Evolutionary conservation across 2,888 invertebrate genomes (phyloP), one percentile per base, ranked within the genome.

Genomic region (Agrochola circellaris): DNA sequence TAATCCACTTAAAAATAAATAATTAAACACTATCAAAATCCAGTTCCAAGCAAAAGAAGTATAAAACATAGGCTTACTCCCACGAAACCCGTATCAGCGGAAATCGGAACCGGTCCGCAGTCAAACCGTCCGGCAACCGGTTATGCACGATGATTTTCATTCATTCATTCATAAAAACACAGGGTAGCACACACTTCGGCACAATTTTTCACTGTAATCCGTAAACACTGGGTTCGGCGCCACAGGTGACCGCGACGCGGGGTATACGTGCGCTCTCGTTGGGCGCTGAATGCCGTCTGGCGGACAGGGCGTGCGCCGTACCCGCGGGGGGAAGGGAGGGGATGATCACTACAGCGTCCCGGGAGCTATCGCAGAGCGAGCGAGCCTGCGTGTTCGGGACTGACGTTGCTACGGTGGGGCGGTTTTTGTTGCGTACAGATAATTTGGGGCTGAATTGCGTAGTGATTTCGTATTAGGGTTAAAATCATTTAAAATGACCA

Each of bases 311-410:
- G 85, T 90, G 89, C 89, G 89, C 89, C 86, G 89, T 85, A 34
- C 56, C 58, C 54, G 81, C 86, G 90, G 86, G 87, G 91, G 82
- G 90, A 88, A 91, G 89, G 88, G 88, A 84, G 87, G 86, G 89
- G 91, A 86, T 89, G 95, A 94, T 95, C 95, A 93, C 90, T 95
- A 94, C 88, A 89, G 92, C 90, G 92, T 93, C 95, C 95, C 93
- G 95, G 95, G 89, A 88, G 85, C 77, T 77, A 87, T 84, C 84
- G 91, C 91, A 92, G 94, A 79, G 62, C 75, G 85, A 87, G 92
- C 92, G 87, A 88, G 92, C 92, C 93, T 94, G 94, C 93, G 93
- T 93, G 91, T 84, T 87, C 83, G 83, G 79, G 79, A 82, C 69
- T 86, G 88, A 90, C 88, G 90, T 87, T 83, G 88, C 85, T 84